A percentile compares a stretch with the other conserved stretches of the same genome.
Conservation (phyloP, 2,113 vertebrate genomes). For the Apodemus speciosus region DNA sequence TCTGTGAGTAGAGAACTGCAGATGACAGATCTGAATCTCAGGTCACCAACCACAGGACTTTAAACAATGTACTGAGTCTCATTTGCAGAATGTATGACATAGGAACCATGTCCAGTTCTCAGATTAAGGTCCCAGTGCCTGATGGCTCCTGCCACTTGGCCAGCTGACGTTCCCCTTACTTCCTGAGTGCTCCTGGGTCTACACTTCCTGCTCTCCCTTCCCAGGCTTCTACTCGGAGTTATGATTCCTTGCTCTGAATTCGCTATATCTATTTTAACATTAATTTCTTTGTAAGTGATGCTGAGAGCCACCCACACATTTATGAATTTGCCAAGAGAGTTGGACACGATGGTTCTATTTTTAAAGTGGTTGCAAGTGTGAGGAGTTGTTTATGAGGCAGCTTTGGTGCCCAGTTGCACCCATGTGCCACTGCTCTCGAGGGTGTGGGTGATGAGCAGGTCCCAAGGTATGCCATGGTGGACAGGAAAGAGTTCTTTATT, state of each 20-base stretch:
- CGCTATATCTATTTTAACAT: neutral
- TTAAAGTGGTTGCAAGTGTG: neutral
- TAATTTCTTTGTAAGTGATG: neutral
- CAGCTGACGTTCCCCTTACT: accelerated
- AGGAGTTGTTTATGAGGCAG: neutral
- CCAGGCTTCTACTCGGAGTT: neutral
- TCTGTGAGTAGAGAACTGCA: accelerated
- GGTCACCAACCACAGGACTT: neutral
- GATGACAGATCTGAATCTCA: no score
- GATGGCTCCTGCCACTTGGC: neutral
- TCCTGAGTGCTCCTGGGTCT: neutral
- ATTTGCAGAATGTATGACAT: neutral
- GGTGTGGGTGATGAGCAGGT: neutral
- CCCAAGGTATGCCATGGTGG: neutral
- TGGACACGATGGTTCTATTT: neutral
- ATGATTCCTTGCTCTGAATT: neutral
- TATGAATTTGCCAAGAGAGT: neutral
- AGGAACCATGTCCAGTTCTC: neutral
- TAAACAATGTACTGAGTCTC: neutral
- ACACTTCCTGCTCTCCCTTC: neutral
- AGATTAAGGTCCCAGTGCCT: neutral
- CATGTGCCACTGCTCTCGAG: neutral
- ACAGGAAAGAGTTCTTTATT: neutral
- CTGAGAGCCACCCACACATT: neutral
- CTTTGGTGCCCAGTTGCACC: neutral